Base-by-base conservation (phyloP, 1,140 invertebrate genomes). In the Hormaphis cornu region DNA sequence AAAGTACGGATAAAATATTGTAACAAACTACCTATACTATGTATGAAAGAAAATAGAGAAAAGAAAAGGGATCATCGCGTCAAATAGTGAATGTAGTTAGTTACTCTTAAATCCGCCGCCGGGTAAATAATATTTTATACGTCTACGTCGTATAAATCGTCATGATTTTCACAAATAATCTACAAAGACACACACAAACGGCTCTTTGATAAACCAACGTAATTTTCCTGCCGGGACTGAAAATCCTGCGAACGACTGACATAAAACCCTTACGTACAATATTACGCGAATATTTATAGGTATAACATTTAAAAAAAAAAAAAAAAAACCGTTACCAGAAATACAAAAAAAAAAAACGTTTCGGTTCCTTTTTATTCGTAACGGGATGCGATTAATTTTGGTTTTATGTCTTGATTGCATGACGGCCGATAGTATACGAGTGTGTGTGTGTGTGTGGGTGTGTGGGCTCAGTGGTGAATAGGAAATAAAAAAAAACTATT, bases 351-450 rank as follows among this genome's bases (percentile, higher is more conserved):
- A 66, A 48, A 66, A 35, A 33, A 48, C 42, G 18, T 35, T 28
- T 28, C 22, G 46, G 37, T 46, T 40, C 40, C 24, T 61, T 8
- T 18, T 16, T 30, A 53, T 30, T n/a, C n/a, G n/a, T n/a, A 66
- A 66, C 61, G 61, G 61, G 44, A 50, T 66, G 44, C 48, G 30
- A 66, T 66, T 66, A 66, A 66, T 66, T 66, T 66, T 66, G 9
- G 42, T 66, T 66, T 66, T 66, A 66, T 66, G 61, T 66, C 61
- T 66, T 66, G 61, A 66, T 66, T 66, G 44, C 61, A 66, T 66
- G 61, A 66, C 61, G 28, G 48, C 44, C 28, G 33, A 48, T 33
- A 30, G 24, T 53, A n/a, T 42, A 12, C 40, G 12, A n/a, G 18
- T 53, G 10, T 35, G 30, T 22, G 10, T n/a, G 40, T 2, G 26